Percentiles rank a stretch among this genome's conserved stretches.
phyloP scores from a whole-genome alignment of 1,140 invertebrate genomes.

The Lucilia cuprina region DNA sequence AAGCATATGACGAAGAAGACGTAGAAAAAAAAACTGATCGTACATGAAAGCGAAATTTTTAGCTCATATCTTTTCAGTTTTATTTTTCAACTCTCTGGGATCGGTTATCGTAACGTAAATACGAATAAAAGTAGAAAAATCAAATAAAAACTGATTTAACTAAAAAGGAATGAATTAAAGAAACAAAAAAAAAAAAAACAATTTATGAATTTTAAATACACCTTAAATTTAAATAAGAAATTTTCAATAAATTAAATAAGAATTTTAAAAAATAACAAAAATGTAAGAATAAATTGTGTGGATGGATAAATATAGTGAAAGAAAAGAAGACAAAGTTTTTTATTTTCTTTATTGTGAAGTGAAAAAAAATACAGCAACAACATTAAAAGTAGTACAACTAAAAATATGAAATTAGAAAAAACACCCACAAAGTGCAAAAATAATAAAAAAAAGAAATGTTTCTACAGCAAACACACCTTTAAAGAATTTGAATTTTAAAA shows the following conservation, averaged over 20 bases:
- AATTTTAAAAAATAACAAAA: not conserved
- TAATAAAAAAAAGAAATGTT: not conserved
- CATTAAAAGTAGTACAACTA: not conserved
- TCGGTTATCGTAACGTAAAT: conserved; percentile 25
- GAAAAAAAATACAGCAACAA: not conserved
- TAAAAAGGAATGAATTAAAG: not conserved
- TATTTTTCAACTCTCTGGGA: conserved; percentile 36
- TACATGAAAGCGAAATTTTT: conserved; percentile 39
- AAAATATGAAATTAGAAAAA: not conserved
- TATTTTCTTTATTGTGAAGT: too few relatives aligned
- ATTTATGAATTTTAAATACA: not conserved
- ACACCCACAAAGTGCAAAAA: not conserved
- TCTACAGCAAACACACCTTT: not conserved
- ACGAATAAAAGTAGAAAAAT: not conserved
- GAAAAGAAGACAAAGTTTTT: not conserved
- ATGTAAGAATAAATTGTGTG: not conserved
- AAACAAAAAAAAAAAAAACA: not conserved
- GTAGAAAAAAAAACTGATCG: conserved; percentile 7
- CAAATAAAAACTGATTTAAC: not conserved
- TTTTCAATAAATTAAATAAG: not conserved
- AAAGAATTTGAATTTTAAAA: not conserved
- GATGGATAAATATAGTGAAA: not conserved
- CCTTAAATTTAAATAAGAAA: not conserved
- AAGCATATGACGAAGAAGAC: conserved; percentile 8
- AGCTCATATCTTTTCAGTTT: conserved; percentile 37